A percentile compares a stretch with the other conserved stretches of the same genome.
Conservation (phyloP, 2,888 invertebrate genomes). For the Lutraria lutraria region DNA sequence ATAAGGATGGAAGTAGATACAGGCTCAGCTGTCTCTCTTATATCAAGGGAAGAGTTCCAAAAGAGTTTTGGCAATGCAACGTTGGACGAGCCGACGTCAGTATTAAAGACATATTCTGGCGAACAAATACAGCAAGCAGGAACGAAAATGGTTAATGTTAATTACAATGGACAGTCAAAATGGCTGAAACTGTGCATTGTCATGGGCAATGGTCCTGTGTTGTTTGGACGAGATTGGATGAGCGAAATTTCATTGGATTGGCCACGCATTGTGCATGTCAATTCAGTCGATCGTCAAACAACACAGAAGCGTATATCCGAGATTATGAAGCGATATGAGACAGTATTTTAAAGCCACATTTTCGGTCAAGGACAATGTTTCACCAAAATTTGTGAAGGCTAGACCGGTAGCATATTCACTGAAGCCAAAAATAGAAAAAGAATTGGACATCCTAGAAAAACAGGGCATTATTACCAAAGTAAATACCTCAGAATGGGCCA, state of each 20-base stretch:
- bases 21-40: background rate
- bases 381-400: slow-evolving; percentile 69
- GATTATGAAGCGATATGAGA: no score
- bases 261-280: no score
- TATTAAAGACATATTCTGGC: background rate
- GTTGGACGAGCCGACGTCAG: background rate
- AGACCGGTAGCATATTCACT: slow-evolving; percentile 65
- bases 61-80: background rate
- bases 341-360: slow-evolving; percentile 58
- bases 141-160: background rate
- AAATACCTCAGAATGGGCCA: slow-evolving; percentile 37
- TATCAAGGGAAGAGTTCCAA: background rate
- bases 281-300: no score
- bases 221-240: background rate
- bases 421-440: slow-evolving; percentile 50
- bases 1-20: background rate
- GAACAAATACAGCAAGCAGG: background rate
- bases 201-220: background rate
- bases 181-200: background rate
- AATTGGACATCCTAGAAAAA: slow-evolving; percentile 23
- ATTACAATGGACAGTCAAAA: background rate
- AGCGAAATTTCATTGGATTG: background rate
- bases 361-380: slow-evolving; percentile 42
- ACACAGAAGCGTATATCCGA: no score
- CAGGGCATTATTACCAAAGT: slow-evolving; percentile 36